Evolutionary conservation across 2,888 invertebrate species (phyloP).

Genomic region (Stomorhina lunata): DNA sequence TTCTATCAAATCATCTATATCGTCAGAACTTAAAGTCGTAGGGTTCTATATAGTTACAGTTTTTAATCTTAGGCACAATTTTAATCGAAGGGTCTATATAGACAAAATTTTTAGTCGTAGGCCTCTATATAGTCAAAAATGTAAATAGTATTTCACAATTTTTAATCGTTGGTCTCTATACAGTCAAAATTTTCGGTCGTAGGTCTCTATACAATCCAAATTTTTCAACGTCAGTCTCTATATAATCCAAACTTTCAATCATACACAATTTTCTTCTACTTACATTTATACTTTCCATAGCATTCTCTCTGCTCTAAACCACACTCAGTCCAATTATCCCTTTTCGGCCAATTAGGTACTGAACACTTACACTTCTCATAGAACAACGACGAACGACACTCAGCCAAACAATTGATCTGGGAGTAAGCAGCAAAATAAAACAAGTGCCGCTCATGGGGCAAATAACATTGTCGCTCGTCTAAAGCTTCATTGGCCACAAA

Average conservation of each 20-base stretch:
- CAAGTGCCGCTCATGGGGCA: slow-evolving; percentile 80
- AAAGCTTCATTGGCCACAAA: slow-evolving; percentile 80
- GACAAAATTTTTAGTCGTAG: too few species aligned
- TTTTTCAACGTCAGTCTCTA: too few species aligned
- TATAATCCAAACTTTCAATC: background rate
- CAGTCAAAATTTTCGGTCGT: too few species aligned
- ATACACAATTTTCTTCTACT: slow-evolving; percentile 33
- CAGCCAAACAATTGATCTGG: slow-evolving; percentile 84
- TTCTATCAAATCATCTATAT: too few species aligned
- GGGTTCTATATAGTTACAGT: too few species aligned
- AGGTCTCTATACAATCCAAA: too few species aligned
- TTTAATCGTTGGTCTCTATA: too few species aligned
- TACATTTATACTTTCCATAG: slow-evolving; percentile 68
- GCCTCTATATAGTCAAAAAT: too few species aligned
- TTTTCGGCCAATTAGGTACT: slow-evolving; percentile 81
- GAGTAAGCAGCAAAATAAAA: slow-evolving; percentile 81
- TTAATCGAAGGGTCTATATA: too few species aligned
- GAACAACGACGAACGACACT: slow-evolving; percentile 81
- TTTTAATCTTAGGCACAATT: too few species aligned
- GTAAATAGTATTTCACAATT: too few species aligned
- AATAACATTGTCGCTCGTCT: slow-evolving; percentile 82
- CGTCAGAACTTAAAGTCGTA: too few species aligned
- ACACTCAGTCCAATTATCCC: slow-evolving; percentile 69
- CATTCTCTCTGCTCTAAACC: slow-evolving; percentile 70
- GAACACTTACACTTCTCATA: slow-evolving; percentile 82